Base-by-base conservation (phyloP, 2,888 invertebrate species). In the Neria commutata region DNA sequence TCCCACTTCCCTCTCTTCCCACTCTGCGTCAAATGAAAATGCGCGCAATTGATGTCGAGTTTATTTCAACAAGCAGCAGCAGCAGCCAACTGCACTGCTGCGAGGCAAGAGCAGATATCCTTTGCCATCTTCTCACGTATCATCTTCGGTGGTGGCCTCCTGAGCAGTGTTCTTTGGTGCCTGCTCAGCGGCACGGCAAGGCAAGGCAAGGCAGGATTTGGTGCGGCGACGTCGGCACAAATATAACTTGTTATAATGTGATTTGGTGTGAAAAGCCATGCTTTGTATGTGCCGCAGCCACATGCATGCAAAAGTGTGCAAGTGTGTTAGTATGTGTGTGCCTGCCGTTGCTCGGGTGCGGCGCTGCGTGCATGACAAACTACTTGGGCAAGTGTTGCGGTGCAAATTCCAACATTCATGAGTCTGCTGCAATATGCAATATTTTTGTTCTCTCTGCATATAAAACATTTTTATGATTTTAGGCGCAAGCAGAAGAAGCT, bases 31-130 rank as follows among this genome's bases (percentile, higher is more conserved):
- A 56, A 19, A 54, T 34, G 24, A 37, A 61, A 57, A 59, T 61
- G 56, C 61, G 37, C 60, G 65, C 75, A 74, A 75, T 74, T 74
- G 74, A 75, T 74, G 75, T 73, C 74, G 73, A 74, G 73, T 75
- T 74, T 73, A 75, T 75, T 67, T 66, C 69, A 67, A 71, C 73
- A 67, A 73, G 72, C 71, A 11, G 37, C n/a, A n/a, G 68, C 67
- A 63, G 60, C 63, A 63, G 68, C 54, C 61, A 56, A 11, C 23
- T 33, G 60, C 53, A 60, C 58, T 54, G 54, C 57, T 49, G 56
- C 45, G 50, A 56, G 26, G 45, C 40, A 29, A 21, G 26, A 48
- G 48, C n/a, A n/a, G n/a, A n/a, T n/a, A n/a, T n/a, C n/a, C n/a
- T n/a, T n/a, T n/a, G n/a, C n/a, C n/a, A n/a, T n/a, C n/a, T n/a